These are phyloP conservation scores for Semaprochilodus insignis DNA, from an alignment of 2,797 vertebrate species.

Conservation along the genomic window DNA sequence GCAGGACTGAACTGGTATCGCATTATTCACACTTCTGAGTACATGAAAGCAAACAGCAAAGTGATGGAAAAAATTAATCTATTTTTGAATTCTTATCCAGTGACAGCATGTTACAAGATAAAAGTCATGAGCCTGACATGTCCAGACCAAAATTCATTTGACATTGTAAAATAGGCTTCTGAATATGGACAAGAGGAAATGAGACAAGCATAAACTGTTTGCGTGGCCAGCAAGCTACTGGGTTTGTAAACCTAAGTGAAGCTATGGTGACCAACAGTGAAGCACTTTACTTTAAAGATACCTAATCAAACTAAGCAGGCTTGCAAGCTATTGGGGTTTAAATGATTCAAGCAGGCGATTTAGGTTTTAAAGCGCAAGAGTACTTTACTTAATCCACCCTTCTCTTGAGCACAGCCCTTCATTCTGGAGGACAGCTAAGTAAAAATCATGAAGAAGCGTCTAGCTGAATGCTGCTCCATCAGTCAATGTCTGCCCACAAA, in stretches of 20 bases:
- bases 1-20: not conserved
- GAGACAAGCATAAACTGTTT: constrained; percentile 18
- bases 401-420: not conserved
- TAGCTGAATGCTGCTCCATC: not conserved
- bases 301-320: not conserved
- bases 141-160: constrained; percentile 7
- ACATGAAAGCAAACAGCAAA: not conserved
- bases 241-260: not conserved
- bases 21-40: constrained; percentile 22
- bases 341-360: not conserved
- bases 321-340: not conserved
- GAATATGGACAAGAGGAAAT: constrained; percentile 1
- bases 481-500: not conserved
- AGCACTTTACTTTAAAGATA: not conserved
- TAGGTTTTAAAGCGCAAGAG: constrained; percentile 4
- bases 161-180: not conserved
- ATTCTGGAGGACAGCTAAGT: not conserved
- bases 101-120: not conserved
- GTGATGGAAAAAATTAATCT: not conserved
- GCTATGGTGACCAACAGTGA: not conserved
- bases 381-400: constrained; percentile 9
- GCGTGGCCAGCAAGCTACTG: not conserved
- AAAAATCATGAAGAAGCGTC: not conserved
- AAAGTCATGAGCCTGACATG: not conserved
- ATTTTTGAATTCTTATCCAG: not conserved